phyloP scores from a whole-genome alignment of 2,113 vertebrate species.

The Patagioenas fasciata region DNA sequence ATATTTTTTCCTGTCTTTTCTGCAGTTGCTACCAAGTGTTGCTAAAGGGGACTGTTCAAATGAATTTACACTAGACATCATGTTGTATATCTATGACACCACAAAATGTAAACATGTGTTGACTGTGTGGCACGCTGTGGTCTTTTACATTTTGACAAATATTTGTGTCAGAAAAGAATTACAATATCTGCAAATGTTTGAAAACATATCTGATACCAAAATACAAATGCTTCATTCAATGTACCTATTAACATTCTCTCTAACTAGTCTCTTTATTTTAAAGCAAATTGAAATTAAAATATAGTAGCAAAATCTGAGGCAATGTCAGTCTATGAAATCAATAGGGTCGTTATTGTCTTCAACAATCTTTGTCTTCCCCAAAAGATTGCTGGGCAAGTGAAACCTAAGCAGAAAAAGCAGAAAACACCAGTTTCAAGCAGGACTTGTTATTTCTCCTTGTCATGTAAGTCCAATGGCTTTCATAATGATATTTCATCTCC shows the following conservation, averaged over 20 bases:
- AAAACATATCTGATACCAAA: not conserved
- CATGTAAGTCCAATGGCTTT: not conserved
- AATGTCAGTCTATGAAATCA: not conserved
- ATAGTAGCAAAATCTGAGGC: not conserved
- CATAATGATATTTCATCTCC: not conserved
- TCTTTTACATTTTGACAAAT: not conserved
- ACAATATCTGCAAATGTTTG: not conserved
- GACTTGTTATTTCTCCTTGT: not conserved
- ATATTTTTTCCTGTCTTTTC: not conserved
- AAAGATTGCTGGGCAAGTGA: not conserved
- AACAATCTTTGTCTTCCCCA: not conserved
- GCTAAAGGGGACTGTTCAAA: not conserved
- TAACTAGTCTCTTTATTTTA: not conserved
- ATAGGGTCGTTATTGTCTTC: not conserved
- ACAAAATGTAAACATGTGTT: not conserved
- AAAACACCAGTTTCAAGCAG: not conserved
- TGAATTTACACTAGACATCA: not conserved
- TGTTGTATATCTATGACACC: not conserved
- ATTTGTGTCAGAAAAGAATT: not conserved
- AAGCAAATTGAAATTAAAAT: not conserved
- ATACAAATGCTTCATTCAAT: not conserved
- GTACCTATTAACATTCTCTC: not conserved
- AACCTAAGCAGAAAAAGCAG: not conserved
- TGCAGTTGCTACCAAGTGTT: not conserved
- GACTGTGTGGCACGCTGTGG: not conserved